These are phyloP conservation scores for Harmothoe impar DNA, from an alignment of 2,888 invertebrate genomes.

Conservation along the genomic window DNA sequence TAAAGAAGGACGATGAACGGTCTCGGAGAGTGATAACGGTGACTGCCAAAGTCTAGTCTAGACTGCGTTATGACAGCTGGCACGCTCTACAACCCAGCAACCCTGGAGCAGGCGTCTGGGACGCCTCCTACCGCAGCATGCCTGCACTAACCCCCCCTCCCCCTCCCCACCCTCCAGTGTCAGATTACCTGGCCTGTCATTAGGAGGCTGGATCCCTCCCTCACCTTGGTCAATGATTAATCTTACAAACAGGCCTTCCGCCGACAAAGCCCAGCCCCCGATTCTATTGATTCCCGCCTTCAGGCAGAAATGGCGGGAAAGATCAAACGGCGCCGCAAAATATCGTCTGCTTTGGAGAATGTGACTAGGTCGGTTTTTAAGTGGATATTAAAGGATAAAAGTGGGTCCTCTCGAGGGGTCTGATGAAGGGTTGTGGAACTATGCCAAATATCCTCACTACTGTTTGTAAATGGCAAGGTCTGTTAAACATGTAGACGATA, in stretches of 20 bases:
- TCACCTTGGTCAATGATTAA: conserved; percentile 26
- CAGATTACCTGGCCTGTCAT: conserved; percentile 18
- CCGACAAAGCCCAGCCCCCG: conserved; percentile 19
- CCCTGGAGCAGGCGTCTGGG: neutral
- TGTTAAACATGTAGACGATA: neutral
- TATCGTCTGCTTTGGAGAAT: conserved; percentile 15
- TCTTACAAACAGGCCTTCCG: conserved; percentile 20
- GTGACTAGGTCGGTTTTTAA: neutral
- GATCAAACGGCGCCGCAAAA: conserved; percentile 3
- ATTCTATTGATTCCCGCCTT: neutral
- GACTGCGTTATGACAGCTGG: conserved; percentile 8
- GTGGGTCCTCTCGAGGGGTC: neutral
- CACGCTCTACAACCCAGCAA: neutral
- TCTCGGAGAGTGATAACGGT: too few relatives aligned
- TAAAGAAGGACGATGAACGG: too few relatives aligned
- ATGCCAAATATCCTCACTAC: neutral
- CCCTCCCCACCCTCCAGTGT: neutral
- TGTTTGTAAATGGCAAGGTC: too few relatives aligned
- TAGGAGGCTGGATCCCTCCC: neutral
- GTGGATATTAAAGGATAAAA: neutral
- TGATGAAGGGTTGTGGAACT: neutral
- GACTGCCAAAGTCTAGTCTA: neutral
- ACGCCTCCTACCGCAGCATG: neutral
- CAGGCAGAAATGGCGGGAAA: conserved; percentile 1
- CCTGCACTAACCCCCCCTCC: neutral